Evolutionary conservation across 2,888 invertebrate genomes (phyloP).

Genomic region (Melieria crassipennis): DNA sequence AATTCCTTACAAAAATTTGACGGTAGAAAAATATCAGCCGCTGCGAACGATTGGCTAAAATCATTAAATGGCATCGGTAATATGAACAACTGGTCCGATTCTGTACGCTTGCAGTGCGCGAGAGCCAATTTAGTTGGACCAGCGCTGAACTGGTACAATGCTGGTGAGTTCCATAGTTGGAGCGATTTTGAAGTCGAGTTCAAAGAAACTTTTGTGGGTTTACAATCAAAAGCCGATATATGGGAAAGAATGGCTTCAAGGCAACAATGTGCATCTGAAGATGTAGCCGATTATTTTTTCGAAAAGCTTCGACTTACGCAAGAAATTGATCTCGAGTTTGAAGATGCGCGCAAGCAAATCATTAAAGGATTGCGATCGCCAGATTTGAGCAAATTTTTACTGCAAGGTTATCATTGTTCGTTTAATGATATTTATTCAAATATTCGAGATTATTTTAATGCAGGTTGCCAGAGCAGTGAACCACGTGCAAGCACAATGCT

Average conservation of each 20-base stretch:
- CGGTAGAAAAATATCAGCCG: constrained; percentile 26
- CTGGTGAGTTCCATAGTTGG: constrained; percentile 10
- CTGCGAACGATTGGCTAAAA: constrained; percentile 33
- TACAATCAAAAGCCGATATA: neutral
- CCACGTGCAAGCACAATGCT: constrained; percentile 2
- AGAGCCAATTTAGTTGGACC: too few species aligned
- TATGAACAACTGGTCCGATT: constrained; percentile 28
- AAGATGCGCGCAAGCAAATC: constrained; percentile 21
- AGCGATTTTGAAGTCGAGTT: constrained; percentile 23
- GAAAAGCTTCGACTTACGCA: too few species aligned
- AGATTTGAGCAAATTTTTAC: constrained; percentile 31
- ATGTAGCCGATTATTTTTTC: too few species aligned
- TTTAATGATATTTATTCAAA: constrained; percentile 26
- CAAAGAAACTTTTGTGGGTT: constrained; percentile 11
- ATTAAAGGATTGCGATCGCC: constrained; percentile 6
- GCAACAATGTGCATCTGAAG: neutral
- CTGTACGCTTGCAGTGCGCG: too few species aligned
- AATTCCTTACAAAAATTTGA: constrained; percentile 19
- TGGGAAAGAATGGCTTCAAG: constrained; percentile 18
- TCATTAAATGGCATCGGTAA: constrained; percentile 31
- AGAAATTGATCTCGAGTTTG: constrained; percentile 28
- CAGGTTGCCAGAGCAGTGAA: constrained; percentile 1
- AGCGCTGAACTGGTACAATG: constrained; percentile 20
- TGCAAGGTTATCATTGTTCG: constrained; percentile 19
- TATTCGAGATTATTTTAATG: constrained; percentile 18